phyloP scores from a whole-genome alignment of 2,797 vertebrate genomes.

The Varecia variegata region DNA sequence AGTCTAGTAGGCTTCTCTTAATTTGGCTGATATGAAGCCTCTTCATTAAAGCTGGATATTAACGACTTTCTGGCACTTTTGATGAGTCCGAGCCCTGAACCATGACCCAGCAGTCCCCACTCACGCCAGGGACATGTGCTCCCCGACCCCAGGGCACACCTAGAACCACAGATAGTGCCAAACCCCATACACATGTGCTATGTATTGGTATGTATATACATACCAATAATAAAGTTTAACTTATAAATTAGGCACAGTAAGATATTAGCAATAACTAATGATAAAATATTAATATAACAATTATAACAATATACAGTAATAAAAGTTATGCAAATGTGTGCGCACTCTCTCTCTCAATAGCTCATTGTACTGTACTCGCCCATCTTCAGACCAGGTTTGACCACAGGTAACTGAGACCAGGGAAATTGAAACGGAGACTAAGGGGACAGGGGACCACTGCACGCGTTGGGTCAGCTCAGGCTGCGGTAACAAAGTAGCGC shows the following conservation, averaged over 20 bases:
- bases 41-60: not conserved
- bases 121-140: not conserved
- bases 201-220: not conserved
- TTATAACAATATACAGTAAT: not conserved
- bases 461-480: not conserved
- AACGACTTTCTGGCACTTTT: not conserved
- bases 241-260: not conserved
- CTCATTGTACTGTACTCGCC: not conserved
- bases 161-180: not conserved
- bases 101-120: not conserved
- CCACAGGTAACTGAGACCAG: not conserved
- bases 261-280: not conserved
- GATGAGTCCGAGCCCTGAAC: not conserved
- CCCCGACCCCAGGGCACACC: not conserved
- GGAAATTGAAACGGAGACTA: not conserved
- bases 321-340: not conserved
- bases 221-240: not conserved
- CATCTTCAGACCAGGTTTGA: not conserved
- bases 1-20: not conserved
- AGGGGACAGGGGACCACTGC: not conserved
- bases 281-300: not conserved
- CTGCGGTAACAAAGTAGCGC: too few species aligned
- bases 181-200: not conserved
- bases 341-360: not conserved
- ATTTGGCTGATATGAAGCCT: not conserved